These are phyloP conservation scores for Pogonocichla stellata DNA, from an alignment of 2,113 vertebrate genomes.

Conservation along the genomic window DNA sequence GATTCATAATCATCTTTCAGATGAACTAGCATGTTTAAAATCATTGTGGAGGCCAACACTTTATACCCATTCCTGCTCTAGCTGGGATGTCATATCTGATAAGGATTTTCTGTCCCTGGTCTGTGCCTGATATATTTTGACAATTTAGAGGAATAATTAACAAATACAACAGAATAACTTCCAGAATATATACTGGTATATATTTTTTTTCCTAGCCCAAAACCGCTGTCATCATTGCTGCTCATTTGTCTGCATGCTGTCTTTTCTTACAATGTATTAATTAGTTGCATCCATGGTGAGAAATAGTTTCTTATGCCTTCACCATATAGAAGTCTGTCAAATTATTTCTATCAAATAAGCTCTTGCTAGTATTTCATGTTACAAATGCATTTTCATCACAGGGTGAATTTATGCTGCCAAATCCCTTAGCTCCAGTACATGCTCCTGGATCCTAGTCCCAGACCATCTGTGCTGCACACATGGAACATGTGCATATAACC, in stretches of 20 bases:
- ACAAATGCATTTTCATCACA: background rate
- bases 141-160: background rate
- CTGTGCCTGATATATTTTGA: background rate
- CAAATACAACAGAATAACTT: background rate
- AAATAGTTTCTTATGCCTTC: background rate
- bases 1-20: background rate
- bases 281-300: background rate
- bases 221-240: background rate
- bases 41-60: background rate
- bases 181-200: background rate
- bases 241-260: background rate
- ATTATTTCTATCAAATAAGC: background rate
- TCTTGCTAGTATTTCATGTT: background rate
- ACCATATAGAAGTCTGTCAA: background rate
- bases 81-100: background rate
- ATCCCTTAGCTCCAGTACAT: background rate
- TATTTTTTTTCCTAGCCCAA: background rate
- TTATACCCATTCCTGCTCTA: background rate
- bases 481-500: fast-evolving
- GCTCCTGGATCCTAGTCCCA: background rate
- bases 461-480: background rate
- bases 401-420: background rate
- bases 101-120: background rate
- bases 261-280: background rate
- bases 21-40: background rate